Evolutionary conservation across 2,888 invertebrate species (phyloP).

Genomic region (Aquatica leii): DNA sequence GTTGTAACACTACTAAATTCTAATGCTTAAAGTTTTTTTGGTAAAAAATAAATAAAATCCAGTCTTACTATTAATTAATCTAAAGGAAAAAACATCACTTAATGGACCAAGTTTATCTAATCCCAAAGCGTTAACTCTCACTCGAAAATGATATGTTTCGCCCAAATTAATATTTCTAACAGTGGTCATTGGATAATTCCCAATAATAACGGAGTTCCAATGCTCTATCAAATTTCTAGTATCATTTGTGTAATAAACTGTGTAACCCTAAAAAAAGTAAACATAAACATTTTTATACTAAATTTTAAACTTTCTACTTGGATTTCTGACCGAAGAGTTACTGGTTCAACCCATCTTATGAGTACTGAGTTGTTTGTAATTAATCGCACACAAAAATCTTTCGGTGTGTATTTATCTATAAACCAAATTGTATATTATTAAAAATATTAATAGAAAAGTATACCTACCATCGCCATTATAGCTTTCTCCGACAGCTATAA

Average conservation of each 20-base stretch:
- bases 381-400: constrained; percentile 69
- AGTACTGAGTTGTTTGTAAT: constrained; percentile 91
- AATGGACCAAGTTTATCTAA: constrained; percentile 90
- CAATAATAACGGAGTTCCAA: constrained; percentile 89
- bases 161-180: constrained; percentile 86
- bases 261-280: constrained; percentile 86
- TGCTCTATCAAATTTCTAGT: constrained; percentile 80
- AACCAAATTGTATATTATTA: background rate
- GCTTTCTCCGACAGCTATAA: background rate
- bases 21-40: no score
- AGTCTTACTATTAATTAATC: constrained; percentile 83
- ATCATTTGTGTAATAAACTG: constrained; percentile 89
- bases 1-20: no score
- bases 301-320: constrained; percentile 69
- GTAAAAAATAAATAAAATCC: background rate
- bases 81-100: constrained; percentile 87
- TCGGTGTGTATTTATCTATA: constrained; percentile 18
- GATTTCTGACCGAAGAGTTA: constrained; percentile 92
- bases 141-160: constrained; percentile 89
- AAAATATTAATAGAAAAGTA: background rate
- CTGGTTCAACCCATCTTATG: constrained; percentile 94
- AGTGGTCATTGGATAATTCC: constrained; percentile 85
- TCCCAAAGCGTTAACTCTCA: constrained; percentile 77
- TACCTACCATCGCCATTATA: background rate
- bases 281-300: constrained; percentile 1